Evolutionary conservation across 2,113 vertebrate species (phyloP).

Genomic region (human (Homo sapiens)): DNA sequence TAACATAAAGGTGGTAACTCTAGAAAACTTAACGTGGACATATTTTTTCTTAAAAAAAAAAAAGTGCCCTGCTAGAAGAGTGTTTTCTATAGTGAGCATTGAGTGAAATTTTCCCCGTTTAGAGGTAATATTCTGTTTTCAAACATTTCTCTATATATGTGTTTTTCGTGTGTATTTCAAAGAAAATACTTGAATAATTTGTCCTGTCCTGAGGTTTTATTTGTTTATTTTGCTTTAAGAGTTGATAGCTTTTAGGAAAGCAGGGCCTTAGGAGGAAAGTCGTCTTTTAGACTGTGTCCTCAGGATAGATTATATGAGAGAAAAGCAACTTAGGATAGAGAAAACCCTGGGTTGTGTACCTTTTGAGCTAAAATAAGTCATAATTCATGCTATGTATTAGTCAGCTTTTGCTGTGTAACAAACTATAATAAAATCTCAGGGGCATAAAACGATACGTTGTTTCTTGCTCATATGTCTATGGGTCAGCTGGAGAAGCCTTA

Average conservation of each 20-base stretch:
- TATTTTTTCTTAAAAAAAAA: neutral
- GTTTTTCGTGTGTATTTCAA: neutral
- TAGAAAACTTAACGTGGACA: neutral
- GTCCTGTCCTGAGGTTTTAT: neutral
- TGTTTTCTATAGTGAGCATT: neutral
- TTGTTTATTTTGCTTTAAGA: constrained; percentile 32
- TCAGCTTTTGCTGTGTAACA: neutral
- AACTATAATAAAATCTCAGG: neutral
- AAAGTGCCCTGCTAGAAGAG: neutral
- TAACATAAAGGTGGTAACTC: neutral
- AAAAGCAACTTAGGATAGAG: neutral
- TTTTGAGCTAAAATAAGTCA: neutral
- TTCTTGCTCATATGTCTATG: neutral
- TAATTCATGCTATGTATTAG: neutral
- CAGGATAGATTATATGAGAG: neutral
- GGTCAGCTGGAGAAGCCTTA: neutral
- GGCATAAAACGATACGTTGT: neutral
- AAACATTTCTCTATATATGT: neutral
- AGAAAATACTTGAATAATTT: constrained; percentile 1
- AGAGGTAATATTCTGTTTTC: constrained; percentile 35
- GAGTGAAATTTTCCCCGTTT: neutral
- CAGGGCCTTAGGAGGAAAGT: neutral
- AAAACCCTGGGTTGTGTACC: neutral
- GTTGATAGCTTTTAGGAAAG: neutral
- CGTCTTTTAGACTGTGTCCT: neutral